Evolutionary conservation across 1,140 invertebrate species (phyloP), one percentile per base, ranked within the genome.

Genomic region (Heterodera schachtii): DNA sequence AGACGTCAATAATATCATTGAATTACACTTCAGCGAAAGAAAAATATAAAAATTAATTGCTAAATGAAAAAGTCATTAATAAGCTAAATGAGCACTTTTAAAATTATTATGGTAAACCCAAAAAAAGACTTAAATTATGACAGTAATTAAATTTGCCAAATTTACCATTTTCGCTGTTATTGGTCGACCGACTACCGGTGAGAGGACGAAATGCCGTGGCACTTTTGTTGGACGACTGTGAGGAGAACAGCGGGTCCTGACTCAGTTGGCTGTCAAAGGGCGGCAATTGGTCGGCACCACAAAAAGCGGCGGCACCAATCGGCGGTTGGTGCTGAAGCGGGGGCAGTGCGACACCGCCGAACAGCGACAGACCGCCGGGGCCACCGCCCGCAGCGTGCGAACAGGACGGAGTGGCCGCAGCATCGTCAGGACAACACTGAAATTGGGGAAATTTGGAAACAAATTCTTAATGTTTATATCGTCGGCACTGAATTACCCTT

Each of bases 141-240:
- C 8, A 60, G 13, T 60, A 60, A 60, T 16, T n/a, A 60, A 60
- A 16, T 60, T 0, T 60, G 9, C 4, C 4, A 4, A 4, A 60
- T 16, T 60, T 11, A 60, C 57, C 57, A 60, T 60, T 8, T 60
- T 60, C 57, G 16, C 57, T 19, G 16, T 60, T 60, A 16, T 60
- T 60, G 31, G 60, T 41, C 21, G 66, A 69, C 11, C 49, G 57
- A 57, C 76, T 69, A 8, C n/a, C 8, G 70, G 60, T 67, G 21
- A 66, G 64, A 2, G 70, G 52, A 9, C 21, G 76, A 67, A 78
- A 78, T 69, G 76, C 76, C n/a, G 49, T 46, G 44, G 52, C 52
- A 67, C 76, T 78, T 49, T 78, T 78, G n/a, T 78, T 78, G 13
- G 76, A 78, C 5, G 76, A 78, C 11, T 78, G 76, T 11, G 76